A percentile compares a stretch with the other conserved stretches of the same genome.
These are phyloP conservation scores for Papilio glaucus DNA, from an alignment of 1,140 invertebrate genomes.

Conservation along the genomic window DNA sequence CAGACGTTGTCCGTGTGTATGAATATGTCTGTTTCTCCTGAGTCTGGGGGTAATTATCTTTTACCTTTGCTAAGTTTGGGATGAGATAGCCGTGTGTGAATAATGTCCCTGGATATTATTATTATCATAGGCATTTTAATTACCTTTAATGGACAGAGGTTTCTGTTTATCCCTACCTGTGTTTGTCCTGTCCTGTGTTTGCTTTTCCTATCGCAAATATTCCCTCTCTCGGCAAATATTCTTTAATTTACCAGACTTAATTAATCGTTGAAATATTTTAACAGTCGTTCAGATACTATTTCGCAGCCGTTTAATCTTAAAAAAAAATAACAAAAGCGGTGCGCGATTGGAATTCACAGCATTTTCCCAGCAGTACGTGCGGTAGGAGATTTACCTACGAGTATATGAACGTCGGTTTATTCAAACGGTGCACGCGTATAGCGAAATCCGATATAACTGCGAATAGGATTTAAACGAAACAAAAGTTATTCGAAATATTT, in stretches of 20 bases:
- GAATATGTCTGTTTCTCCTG: too few species aligned
- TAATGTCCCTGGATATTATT: too few species aligned
- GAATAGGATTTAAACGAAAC: conserved; percentile 25
- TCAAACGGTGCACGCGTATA: conserved; percentile 19
- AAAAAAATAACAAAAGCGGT: conserved; percentile 26
- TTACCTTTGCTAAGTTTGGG: too few species aligned
- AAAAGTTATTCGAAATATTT: conserved; percentile 8
- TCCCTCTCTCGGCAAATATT: too few species aligned
- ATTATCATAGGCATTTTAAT: too few species aligned
- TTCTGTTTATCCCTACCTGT: too few species aligned
- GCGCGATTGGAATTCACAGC: conserved; percentile 31
- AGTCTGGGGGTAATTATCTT: too few species aligned
- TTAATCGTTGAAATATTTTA: background rate
- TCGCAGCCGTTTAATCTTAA: background rate
- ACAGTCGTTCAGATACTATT: background rate
- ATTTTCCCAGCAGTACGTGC: conserved; percentile 21
- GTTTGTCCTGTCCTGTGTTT: too few species aligned
- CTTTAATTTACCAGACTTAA: background rate
- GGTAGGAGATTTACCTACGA: conserved; percentile 28
- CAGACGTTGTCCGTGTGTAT: too few species aligned
- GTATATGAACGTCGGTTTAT: background rate
- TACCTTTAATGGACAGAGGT: too few species aligned
- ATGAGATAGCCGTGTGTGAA: too few species aligned
- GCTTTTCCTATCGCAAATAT: too few species aligned
- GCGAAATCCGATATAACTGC: conserved; percentile 19